phyloP scores from a whole-genome alignment of 2,888 invertebrate genomes.

The Spilarctia lutea region DNA sequence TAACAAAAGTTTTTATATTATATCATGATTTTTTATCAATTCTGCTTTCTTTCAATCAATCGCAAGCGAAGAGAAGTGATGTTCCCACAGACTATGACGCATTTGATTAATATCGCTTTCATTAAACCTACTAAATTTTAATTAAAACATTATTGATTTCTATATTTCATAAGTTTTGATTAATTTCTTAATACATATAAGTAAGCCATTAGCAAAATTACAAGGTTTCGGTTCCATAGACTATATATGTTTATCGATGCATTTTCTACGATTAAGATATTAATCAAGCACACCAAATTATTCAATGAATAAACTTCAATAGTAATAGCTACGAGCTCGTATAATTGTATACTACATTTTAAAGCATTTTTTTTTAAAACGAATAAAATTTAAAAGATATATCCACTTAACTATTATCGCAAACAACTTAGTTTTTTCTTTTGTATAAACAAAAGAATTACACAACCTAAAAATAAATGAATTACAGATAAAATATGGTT shows the following conservation, averaged over 20 bases:
- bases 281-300: background rate
- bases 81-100: constrained; percentile 12
- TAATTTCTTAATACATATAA: constrained; percentile 54
- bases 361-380: too few relatives aligned
- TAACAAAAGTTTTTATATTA: background rate
- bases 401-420: too few relatives aligned
- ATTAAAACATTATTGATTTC: constrained; percentile 57
- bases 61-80: constrained; percentile 18
- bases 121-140: constrained; percentile 54
- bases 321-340: too few relatives aligned
- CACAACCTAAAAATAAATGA: too few relatives aligned
- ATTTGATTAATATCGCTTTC: constrained; percentile 40
- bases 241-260: background rate
- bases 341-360: too few relatives aligned
- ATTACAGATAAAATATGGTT: too few relatives aligned
- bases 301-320: background rate
- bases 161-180: constrained; percentile 52
- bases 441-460: too few relatives aligned
- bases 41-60: background rate
- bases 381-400: too few relatives aligned
- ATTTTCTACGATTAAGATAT: background rate
- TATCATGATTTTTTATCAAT: background rate
- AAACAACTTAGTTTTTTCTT: too few relatives aligned
- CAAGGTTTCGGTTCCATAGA: background rate
- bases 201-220: background rate